Conservation (phyloP, 2,113 vertebrate genomes). For the Porphyrio hochstetteri region DNA sequence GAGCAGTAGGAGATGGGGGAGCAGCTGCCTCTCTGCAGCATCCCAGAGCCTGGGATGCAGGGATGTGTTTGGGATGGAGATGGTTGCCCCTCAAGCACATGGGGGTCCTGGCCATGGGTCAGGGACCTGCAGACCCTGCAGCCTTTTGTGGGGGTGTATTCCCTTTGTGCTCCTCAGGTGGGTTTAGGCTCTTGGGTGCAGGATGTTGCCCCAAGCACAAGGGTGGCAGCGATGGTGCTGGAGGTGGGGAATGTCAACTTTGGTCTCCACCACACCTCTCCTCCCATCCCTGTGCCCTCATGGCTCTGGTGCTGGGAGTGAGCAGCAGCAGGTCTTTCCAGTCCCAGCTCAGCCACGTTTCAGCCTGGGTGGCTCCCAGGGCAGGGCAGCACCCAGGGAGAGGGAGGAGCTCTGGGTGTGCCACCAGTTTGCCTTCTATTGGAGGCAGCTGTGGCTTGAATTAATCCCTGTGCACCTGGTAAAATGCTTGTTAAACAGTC, state of each 20-base stretch:
- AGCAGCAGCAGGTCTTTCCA: constrained; percentile 15
- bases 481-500: rapidly evolving
- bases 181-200: rapidly evolving
- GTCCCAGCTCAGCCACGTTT: neutral
- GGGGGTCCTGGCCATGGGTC: rapidly evolving
- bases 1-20: neutral
- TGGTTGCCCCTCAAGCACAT: rapidly evolving
- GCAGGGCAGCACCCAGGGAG: neutral
- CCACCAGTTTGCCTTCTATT: neutral
- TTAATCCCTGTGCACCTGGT: rapidly evolving
- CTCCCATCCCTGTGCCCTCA: neutral
- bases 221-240: rapidly evolving
- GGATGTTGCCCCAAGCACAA: rapidly evolving
- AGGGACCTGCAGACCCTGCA: neutral
- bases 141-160: rapidly evolving
- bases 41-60: rapidly evolving
- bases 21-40: rapidly evolving
- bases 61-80: neutral
- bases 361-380: rapidly evolving
- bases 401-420: neutral
- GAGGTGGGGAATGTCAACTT: neutral
- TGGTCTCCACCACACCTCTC: neutral
- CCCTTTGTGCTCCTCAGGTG: rapidly evolving
- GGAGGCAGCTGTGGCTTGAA: neutral
- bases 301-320: neutral